Evolutionary conservation across 2,113 vertebrate species (phyloP), one percentile per base, ranked within the genome.

Genomic region (Nothocercus nigrocapillus): DNA sequence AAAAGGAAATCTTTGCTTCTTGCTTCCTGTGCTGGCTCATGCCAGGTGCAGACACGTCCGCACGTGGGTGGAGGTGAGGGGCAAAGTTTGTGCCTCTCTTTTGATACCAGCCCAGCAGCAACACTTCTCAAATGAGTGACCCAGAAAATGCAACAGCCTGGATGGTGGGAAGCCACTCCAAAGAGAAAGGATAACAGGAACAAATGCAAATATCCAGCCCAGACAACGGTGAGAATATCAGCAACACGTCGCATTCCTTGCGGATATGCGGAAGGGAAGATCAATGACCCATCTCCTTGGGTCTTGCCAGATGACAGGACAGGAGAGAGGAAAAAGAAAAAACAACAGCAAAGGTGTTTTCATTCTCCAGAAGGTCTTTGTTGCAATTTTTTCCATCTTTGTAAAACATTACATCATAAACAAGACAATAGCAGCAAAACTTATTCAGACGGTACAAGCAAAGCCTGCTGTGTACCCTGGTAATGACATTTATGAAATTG

Each of bases 351-450:
- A 68, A 97, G 92, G 49, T 3, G 3, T 89, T 94, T 96, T 91
- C 53, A 90, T 94, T 91, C 92, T 93, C 92, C 92, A 97, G 92
- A 97, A 94, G 89, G 94, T 98, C 97, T 98, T 98, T 97, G 97
- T 98, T 98, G 92, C 63, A 88, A 28, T 61, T 85, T 94, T 83
- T 84, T 94, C 73, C 95, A 96, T 97, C 36, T 96, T 95, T 97
- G 73, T 82, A 95, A 97, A 97, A 97, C 96, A 93, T 94, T 95
- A 97, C 96, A 98, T 96, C 87, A 91, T 96, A 93, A 93, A 97
- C 96, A 98, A 95, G 89, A 97, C 94, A 97, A 91, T 96, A 98
- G 98, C 98, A 98, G 97, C 98, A 98, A 97, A 97, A 97, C 95
- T 90, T 90, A 93, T 82, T 92, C 93, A 96, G 96, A 94, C 88